phyloP scores from a whole-genome alignment of 2,888 invertebrate species.

The Poecilus cupreus region DNA sequence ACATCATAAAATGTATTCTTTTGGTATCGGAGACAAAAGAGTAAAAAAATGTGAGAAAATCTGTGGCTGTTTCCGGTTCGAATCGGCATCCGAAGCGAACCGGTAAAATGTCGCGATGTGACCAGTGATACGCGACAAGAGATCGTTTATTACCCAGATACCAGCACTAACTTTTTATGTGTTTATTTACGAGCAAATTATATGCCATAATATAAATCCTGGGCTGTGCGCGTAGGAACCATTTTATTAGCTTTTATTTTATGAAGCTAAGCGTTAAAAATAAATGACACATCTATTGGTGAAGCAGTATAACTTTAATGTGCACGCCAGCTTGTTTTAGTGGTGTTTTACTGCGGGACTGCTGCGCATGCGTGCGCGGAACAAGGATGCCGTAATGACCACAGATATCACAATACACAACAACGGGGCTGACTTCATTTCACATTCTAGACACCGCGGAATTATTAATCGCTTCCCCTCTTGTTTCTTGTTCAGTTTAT shows the following conservation, averaged over 20 bases:
- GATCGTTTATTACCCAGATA: constrained; percentile 56
- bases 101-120: constrained; percentile 20
- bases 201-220: constrained; percentile 63
- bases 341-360: constrained; percentile 39
- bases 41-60: background rate
- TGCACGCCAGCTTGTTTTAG: constrained; percentile 54
- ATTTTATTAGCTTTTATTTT: constrained; percentile 62
- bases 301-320: constrained; percentile 53
- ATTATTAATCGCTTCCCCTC: constrained; percentile 30
- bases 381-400: constrained; percentile 15
- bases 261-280: constrained; percentile 63
- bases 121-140: constrained; percentile 43
- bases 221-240: constrained; percentile 52
- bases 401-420: constrained; percentile 32
- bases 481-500: constrained; percentile 11
- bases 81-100: background rate
- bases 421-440: constrained; percentile 15
- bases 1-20: background rate
- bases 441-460: constrained; percentile 6
- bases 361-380: background rate
- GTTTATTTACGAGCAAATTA: constrained; percentile 65
- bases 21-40: background rate
- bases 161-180: constrained; percentile 61
- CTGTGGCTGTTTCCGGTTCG: background rate
- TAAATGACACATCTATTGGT: constrained; percentile 63